A percentile compares a stretch with the other conserved stretches of the same genome.
phyloP scores from a whole-genome alignment of 2,113 vertebrate species.

The Nipponia nippon region DNA sequence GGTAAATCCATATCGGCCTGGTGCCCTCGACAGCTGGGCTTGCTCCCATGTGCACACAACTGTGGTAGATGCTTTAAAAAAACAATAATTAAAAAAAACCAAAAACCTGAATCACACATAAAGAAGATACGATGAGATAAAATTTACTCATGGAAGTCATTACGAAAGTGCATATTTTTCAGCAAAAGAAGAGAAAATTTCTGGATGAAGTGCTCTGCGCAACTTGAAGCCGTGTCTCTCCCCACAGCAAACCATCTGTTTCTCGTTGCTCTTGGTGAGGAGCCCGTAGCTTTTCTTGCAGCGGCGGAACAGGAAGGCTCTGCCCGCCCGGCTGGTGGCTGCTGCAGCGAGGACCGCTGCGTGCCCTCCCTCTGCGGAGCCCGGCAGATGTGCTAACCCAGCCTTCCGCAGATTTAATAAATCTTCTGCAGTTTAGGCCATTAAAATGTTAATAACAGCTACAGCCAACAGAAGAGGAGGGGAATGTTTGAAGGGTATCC shows the following conservation, averaged over 20 bases:
- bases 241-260: rapidly evolving
- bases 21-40: neutral
- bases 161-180: neutral
- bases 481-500: neutral
- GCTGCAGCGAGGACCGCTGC: neutral
- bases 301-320: rapidly evolving
- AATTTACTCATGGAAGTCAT: neutral
- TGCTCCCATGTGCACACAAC: no score
- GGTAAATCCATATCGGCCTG: rapidly evolving
- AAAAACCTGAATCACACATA: neutral
- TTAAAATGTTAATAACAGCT: neutral
- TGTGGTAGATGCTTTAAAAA: neutral
- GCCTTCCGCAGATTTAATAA: neutral
- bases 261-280: rapidly evolving
- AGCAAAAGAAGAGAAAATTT: neutral
- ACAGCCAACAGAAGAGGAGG: neutral
- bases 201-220: no score
- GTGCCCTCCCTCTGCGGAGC: neutral
- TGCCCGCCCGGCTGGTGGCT: neutral
- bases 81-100: rapidly evolving
- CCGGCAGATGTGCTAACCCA: neutral
- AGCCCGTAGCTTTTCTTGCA: rapidly evolving
- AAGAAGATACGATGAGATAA: neutral
- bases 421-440: neutral
- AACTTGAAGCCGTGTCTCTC: neutral